These are phyloP conservation scores for Apis mellifera DNA, from an alignment of 1,140 invertebrate species.

Conservation along the genomic window Amel_HAv3.1 CM009931.2:18590501-18591000, in stretches of 20 bases:
- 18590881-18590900: conserved; percentile 62
- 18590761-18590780: conserved; percentile 78
- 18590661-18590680: neutral
- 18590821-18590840: conserved; percentile 76
- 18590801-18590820: conserved; percentile 79
- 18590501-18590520: neutral
- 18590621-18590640: neutral
- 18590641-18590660: too few relatives aligned
- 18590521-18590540: neutral
- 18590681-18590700: conserved; percentile 55
- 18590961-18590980: conserved; percentile 53
- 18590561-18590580: too few relatives aligned
- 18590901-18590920: conserved; percentile 55
- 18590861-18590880: conserved; percentile 65
- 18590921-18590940: conserved; percentile 28
- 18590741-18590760: conserved; percentile 75
- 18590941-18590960: conserved; percentile 47
- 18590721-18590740: conserved; percentile 70
- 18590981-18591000: conserved; percentile 51
- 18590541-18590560: neutral
- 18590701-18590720: conserved; percentile 66
- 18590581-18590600: neutral
- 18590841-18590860: conserved; percentile 64
- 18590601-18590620: neutral
- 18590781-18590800: conserved; percentile 79